Evolutionary conservation across 2,888 invertebrate species (phyloP), one percentile per base, ranked within the genome.

Genomic region (Amphiduros pacificus): DNA sequence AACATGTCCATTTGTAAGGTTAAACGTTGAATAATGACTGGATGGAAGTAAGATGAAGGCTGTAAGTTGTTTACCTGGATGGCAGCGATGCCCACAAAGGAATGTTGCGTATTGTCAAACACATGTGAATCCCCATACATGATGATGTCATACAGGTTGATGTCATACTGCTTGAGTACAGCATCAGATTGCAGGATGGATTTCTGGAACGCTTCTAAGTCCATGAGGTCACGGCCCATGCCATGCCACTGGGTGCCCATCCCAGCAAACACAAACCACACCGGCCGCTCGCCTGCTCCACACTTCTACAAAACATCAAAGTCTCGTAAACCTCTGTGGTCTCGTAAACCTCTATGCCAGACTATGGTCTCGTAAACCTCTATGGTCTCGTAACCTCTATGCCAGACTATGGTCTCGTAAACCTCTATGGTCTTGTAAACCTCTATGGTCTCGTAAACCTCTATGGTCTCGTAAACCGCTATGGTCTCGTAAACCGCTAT

Each of bases 171-270:
- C 69, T 88, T 87, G 40, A 99, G 85, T 17, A 89, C 88, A 53
- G 89, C 89, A 5, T 92, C 90, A 69, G 91, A 90, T 65, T 88
- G 88, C 69, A 87, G 85, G 70, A 98, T 88, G 62, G 92, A 90
- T 59, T 88, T 87, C 66, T 88, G 89, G 85, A 97, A 97, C 1
- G 86, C 84, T 58, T 93, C 92, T 67, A 98, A 85, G 66, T 86
- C 84, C 89, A 97, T 89, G 70, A 99, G 86, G 63, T 90, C 88
- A 77, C 89, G 89, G 17, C 90, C 96, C 97, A 98, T 98, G 74
- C 93, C 94, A 53, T 91, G 87, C 97, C 97, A 98, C 84, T 98
- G 98, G 48, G 93, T 91, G 17, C 98, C 98, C 98, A 99, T 98
- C 63, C 99, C 99, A 51, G 95, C 91, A 85, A 94, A 71, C 67